phyloP scores from a whole-genome alignment of 2,113 vertebrate genomes.

The Pseudorectes ferrugineus region DNA sequence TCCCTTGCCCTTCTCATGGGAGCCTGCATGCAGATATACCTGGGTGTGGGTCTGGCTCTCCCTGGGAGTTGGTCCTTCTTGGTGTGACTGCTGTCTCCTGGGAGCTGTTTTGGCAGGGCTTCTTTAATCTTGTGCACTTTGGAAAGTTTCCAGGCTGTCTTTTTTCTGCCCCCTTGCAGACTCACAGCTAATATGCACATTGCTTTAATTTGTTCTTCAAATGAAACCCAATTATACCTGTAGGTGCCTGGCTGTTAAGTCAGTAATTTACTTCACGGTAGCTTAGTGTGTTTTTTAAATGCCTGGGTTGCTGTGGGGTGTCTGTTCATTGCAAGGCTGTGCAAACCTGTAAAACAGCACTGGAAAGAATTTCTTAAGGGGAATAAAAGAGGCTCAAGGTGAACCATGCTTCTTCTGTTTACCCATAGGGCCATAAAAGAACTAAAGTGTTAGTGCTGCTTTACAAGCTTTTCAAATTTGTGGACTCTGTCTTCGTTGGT shows the following conservation, averaged over 20 bases:
- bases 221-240: slow-evolving; percentile 1
- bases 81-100: neutral
- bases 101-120: neutral
- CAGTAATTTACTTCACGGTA: slow-evolving; percentile 41
- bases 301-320: neutral
- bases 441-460: neutral
- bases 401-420: neutral
- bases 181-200: neutral
- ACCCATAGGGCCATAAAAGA: neutral
- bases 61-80: neutral
- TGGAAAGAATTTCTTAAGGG: slow-evolving; percentile 54
- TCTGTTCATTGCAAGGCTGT: neutral
- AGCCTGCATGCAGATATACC: neutral
- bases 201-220: slow-evolving; percentile 56
- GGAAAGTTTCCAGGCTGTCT: slow-evolving; percentile 31
- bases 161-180: neutral
- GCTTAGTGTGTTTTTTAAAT: slow-evolving; percentile 18
- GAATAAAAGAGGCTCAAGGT: slow-evolving; percentile 7
- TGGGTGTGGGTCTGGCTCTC: neutral
- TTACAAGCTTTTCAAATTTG: neutral
- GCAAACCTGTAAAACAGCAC: slow-evolving; percentile 35
- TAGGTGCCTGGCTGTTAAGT: slow-evolving; percentile 34
- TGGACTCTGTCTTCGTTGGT: neutral
- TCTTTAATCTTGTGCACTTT: neutral
- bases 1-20: neutral